These are phyloP conservation scores for Chydorus sphaericus DNA, from an alignment of 2,888 invertebrate genomes.

Conservation along the genomic window DNA sequence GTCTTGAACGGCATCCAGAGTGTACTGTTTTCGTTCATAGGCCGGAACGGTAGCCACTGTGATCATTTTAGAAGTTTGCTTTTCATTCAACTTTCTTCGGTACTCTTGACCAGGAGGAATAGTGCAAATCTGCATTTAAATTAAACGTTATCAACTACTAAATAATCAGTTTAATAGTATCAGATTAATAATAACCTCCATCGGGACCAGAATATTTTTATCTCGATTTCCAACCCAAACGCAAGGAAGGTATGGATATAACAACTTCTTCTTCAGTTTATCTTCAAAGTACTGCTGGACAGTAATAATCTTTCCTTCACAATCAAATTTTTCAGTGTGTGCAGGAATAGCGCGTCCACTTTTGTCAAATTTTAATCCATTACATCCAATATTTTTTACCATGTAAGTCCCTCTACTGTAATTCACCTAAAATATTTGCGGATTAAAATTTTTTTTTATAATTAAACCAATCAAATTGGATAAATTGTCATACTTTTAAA, in stretches of 20 bases:
- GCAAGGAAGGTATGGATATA: conserved; percentile 58
- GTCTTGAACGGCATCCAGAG: conserved; percentile 46
- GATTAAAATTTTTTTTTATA: too few relatives aligned
- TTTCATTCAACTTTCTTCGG: conserved; percentile 62
- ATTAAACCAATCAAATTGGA: too few relatives aligned
- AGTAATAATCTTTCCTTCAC: too few relatives aligned
- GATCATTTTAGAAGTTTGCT: conserved; percentile 76
- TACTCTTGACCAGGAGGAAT: conserved; percentile 65
- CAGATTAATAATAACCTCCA: conserved; percentile 43
- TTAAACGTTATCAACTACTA: background rate
- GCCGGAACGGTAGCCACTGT: conserved; percentile 68
- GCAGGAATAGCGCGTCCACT: too few relatives aligned
- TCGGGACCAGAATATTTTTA: conserved; percentile 60
- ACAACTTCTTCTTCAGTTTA: too few relatives aligned
- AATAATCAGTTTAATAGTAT: background rate
- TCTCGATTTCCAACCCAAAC: conserved; percentile 56
- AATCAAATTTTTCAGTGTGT: too few relatives aligned
- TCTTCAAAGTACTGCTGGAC: too few relatives aligned
- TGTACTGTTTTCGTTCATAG: conserved; percentile 57
- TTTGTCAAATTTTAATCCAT: too few relatives aligned
- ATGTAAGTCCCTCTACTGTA: conserved; percentile 22
- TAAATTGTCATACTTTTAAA: background rate
- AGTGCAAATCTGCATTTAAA: conserved; percentile 45
- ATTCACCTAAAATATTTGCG: conserved; percentile 5
- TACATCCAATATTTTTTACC: conserved; percentile 34